Evolutionary conservation across 2,888 invertebrate genomes (phyloP).

Genomic region (Drosophila rellima): DNA sequence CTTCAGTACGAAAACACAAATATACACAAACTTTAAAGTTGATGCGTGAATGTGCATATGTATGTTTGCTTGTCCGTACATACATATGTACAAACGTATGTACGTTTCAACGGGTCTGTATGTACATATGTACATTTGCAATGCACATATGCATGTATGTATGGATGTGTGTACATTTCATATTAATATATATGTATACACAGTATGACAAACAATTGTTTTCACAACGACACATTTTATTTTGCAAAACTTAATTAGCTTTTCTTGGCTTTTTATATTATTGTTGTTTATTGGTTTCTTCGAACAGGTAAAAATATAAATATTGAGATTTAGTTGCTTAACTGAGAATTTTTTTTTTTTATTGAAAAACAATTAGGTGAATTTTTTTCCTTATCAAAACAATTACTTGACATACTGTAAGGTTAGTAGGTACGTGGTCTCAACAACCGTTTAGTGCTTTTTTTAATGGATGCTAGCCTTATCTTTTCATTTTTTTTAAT

Average conservation of each 20-base stretch:
- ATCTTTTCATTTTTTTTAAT: conserved; percentile 8
- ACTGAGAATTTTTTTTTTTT: neutral
- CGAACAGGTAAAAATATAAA: neutral
- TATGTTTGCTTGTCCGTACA: neutral
- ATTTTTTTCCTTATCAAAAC: neutral
- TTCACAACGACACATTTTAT: neutral
- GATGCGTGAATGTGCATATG: conserved; percentile 1
- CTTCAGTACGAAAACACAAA: conserved; percentile 21
- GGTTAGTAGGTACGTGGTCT: conserved; percentile 28
- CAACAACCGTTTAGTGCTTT: conserved; percentile 25
- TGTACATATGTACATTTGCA: conserved; percentile 11
- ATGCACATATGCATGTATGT: conserved; percentile 2
- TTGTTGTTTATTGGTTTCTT: neutral
- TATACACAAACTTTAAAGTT: conserved; percentile 36
- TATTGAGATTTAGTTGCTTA: neutral
- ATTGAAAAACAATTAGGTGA: neutral
- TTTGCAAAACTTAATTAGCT: neutral
- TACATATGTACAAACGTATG: neutral
- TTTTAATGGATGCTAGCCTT: conserved; percentile 18
- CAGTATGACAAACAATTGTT: conserved; percentile 1
- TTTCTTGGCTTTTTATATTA: neutral
- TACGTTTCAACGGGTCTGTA: conserved; percentile 8
- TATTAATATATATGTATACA: conserved; percentile 4
- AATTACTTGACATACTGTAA: conserved; percentile 4
- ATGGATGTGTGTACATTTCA: conserved; percentile 11